Evolutionary conservation across 1,140 invertebrate genomes (phyloP).

Genomic region (Cardiocondyla obscurior): DNA sequence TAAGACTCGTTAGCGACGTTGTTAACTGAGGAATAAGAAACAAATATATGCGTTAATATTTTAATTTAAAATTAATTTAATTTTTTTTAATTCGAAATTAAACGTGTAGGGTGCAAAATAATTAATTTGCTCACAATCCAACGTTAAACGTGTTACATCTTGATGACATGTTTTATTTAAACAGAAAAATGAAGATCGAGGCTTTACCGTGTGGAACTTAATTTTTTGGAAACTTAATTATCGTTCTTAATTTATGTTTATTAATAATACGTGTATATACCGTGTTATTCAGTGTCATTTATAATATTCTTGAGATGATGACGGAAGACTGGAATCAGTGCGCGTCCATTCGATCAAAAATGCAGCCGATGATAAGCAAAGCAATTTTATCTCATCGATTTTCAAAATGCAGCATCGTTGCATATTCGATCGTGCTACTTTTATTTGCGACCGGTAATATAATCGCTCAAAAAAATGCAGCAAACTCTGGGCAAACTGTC

Average conservation of each 20-base stretch:
- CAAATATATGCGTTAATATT: neutral
- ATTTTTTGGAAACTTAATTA: neutral
- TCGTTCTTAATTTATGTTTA: neutral
- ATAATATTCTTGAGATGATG: conserved; percentile 18
- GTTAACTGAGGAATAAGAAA: neutral
- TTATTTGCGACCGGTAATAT: neutral
- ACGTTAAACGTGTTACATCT: neutral
- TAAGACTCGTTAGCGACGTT: neutral
- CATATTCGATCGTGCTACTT: neutral
- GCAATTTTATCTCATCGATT: conserved; percentile 21
- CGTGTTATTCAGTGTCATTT: neutral
- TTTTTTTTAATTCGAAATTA: neutral
- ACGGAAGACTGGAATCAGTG: conserved; percentile 25
- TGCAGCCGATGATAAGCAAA: neutral
- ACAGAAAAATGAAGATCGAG: neutral
- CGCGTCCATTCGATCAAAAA: neutral
- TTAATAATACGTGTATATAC: neutral
- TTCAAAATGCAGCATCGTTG: conserved; percentile 16
- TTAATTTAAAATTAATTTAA: neutral
- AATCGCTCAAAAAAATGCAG: neutral
- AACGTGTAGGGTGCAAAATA: neutral
- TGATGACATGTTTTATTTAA: neutral
- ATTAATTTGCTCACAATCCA: neutral
- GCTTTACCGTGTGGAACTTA: neutral
- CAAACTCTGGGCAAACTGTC: neutral